Evolutionary conservation across 2,113 vertebrate species (phyloP), one percentile per base, ranked within the genome.

Genomic region (Oreochromis spilurus): DNA sequence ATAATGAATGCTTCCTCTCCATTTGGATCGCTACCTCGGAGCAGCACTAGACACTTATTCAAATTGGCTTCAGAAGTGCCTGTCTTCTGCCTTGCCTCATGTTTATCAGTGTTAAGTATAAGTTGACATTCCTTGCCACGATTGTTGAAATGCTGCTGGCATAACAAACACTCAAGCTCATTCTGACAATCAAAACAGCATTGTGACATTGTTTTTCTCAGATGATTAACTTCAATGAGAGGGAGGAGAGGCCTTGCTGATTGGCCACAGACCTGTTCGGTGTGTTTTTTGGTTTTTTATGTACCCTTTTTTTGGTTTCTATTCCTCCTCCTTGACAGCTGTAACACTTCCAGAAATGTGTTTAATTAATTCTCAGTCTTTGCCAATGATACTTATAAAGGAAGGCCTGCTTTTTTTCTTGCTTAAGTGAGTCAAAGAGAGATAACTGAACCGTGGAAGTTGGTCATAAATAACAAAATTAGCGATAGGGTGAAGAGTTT

Each of bases 391-490:
- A 14, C 81, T 52, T 82, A 50, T 84, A 26, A 70, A 81, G 26
- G 4, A n/a, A 14, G 19, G n/a, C 36, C 21, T 72, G 2, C 21
- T 45, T 79, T 8, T n/a, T 19, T 29, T 52, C 5, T 13, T 13
- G 11, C 38, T 43, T 29, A 40, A 79, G 67, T 84, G 45, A 84
- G 3, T 72, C 40, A 43, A 58, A 36, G 40, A 50, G 13, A 60
- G 16, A 34, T 10, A 26, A 53, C 2, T 54, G 4, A 58, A 40
- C 2, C 1, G 14, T 80, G 24, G 34, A 79, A 85, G 60, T 29
- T 88, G 78, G 45, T 75, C 17, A 60, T 17, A 10, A 78, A 83
- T 83, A 84, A 79, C 82, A 92, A 84, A 89, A 67, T 75, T 13
- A 21, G 34, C 21, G 6, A 67, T 11, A 21, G 19, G 19, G 62